Conservation (phyloP, 2,797 vertebrate genomes). For the Cheirogaleus major region DNA sequence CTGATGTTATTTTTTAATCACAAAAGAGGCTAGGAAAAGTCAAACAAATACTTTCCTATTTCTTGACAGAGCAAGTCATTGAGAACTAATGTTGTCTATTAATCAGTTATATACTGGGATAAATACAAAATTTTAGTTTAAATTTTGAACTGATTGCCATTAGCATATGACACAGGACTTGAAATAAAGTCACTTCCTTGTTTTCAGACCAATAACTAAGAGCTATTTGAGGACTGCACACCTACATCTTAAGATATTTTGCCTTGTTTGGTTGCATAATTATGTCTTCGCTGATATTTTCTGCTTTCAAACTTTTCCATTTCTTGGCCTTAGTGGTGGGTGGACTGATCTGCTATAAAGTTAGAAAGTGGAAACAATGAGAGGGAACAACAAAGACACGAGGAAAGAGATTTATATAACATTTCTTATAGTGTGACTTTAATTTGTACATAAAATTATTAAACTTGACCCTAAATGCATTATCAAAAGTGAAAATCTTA, state of each 20-base stretch:
- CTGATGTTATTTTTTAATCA: neutral
- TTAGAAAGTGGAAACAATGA: neutral
- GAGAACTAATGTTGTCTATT: constrained; percentile 5
- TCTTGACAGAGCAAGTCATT: neutral
- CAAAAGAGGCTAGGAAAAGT: neutral
- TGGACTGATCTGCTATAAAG: neutral
- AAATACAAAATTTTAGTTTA: constrained; percentile 6
- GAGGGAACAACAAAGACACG: neutral
- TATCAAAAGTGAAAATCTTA: neutral
- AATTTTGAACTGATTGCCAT: neutral
- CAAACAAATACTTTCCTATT: neutral
- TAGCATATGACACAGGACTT: neutral
- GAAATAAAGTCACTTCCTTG: neutral
- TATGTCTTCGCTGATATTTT: neutral
- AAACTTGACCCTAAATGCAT: neutral
- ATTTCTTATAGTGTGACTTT: neutral
- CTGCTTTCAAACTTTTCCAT: neutral
- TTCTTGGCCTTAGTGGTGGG: neutral
- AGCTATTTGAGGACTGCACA: neutral
- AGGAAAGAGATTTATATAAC: neutral
- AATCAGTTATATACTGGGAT: neutral
- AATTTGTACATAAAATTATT: neutral
- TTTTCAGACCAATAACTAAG: neutral
- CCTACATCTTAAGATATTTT: neutral
- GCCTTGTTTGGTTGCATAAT: neutral